Conservation (phyloP, 2,888 invertebrate species). For the Zaprionus lineosus region DNA sequence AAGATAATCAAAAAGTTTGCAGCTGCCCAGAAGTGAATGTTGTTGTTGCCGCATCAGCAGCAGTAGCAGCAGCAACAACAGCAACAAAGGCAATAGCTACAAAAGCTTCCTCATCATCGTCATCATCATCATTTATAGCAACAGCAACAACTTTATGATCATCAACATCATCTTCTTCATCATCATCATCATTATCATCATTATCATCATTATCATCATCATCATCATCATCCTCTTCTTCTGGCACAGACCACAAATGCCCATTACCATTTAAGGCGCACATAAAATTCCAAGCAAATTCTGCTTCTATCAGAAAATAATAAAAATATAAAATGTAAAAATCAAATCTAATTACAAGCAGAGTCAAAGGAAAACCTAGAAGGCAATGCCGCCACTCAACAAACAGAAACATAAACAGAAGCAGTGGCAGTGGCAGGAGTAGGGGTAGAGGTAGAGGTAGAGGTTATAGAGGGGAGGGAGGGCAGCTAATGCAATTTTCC, state of each 20-base stretch:
- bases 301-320: slow-evolving; percentile 23
- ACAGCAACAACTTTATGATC: not conserved
- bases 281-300: slow-evolving; percentile 13
- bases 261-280: slow-evolving; percentile 51
- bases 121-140: not conserved
- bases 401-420: slow-evolving; percentile 13
- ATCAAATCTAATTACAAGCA: slow-evolving; percentile 62
- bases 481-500: slow-evolving; percentile 31
- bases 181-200: not conserved
- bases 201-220: not conserved
- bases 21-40: slow-evolving; percentile 57
- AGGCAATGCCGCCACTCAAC: slow-evolving; percentile 29
- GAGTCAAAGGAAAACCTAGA: no score
- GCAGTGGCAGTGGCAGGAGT: no score
- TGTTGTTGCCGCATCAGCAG: slow-evolving; percentile 22
- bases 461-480: no score
- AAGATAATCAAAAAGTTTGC: not conserved
- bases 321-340: slow-evolving; percentile 52
- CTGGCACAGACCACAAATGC: slow-evolving; percentile 30
- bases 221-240: not conserved
- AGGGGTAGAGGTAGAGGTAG: no score
- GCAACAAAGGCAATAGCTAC: not conserved
- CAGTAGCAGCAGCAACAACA: slow-evolving; percentile 6
- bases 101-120: not conserved
- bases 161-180: not conserved